Evolutionary conservation across 2,888 invertebrate species (phyloP).

Genomic region (Aelia acuminata): DNA sequence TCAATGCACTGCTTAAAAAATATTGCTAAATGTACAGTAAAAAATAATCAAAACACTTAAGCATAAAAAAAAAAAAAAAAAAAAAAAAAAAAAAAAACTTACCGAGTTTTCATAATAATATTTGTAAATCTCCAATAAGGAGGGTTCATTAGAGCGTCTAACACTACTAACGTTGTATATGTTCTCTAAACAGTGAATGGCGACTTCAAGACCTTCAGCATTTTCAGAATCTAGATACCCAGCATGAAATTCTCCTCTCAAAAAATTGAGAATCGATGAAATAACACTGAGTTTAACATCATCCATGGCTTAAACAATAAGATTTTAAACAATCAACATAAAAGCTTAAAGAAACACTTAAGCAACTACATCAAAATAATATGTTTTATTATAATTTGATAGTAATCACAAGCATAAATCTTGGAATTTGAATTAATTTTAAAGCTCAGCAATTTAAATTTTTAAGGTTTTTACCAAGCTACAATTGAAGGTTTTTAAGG

Average conservation of each 20-base stretch:
- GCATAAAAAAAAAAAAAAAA: no score
- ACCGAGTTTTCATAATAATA: slow-evolving; percentile 57
- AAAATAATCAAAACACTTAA: background rate
- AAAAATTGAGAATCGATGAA: slow-evolving; percentile 61
- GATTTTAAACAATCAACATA: background rate
- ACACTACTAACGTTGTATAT: slow-evolving; percentile 61
- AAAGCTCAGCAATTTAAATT: no score
- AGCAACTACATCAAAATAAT: background rate
- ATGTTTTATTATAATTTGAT: no score
- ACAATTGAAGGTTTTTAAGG: no score
- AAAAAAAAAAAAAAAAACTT: slow-evolving; percentile 13
- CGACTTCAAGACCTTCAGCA: slow-evolving; percentile 64
- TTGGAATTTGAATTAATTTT: no score
- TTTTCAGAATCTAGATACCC: slow-evolving; percentile 61
- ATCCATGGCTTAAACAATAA: slow-evolving; percentile 53
- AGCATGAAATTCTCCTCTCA: slow-evolving; percentile 60
- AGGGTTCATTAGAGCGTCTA: slow-evolving; percentile 53
- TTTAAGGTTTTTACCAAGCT: no score
- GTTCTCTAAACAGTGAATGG: slow-evolving; percentile 64
- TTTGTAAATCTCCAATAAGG: slow-evolving; percentile 61
- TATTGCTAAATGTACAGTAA: background rate
- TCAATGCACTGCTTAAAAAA: background rate
- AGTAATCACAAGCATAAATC: no score
- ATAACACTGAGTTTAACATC: slow-evolving; percentile 61
- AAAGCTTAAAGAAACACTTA: background rate